phyloP scores from a whole-genome alignment of 2,113 vertebrate species.

The Falco punctatus region DNA sequence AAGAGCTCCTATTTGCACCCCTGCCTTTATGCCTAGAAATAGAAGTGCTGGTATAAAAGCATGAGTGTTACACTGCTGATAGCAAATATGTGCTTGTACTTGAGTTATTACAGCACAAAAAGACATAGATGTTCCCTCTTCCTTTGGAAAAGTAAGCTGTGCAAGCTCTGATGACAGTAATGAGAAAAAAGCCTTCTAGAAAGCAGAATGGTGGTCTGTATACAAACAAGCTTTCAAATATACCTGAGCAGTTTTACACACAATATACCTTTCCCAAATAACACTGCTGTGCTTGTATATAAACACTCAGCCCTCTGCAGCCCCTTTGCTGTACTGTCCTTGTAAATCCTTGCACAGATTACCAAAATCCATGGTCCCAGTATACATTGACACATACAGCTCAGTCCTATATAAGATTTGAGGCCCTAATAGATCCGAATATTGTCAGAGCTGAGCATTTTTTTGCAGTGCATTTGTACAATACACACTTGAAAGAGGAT shows the following conservation, averaged over 20 bases:
- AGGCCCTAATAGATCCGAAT: background rate
- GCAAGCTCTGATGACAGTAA: background rate
- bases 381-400: background rate
- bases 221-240: background rate
- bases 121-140: background rate
- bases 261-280: background rate
- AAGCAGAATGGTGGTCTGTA: background rate
- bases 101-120: background rate
- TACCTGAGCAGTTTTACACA: background rate
- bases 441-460: background rate
- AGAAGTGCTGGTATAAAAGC: background rate
- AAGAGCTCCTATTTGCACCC: background rate
- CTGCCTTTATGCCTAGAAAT: background rate
- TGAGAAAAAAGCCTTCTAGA: background rate
- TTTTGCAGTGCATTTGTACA: background rate
- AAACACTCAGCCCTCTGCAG: background rate
- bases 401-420: background rate
- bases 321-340: background rate
- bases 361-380: background rate
- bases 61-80: background rate
- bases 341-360: background rate
- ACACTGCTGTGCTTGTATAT: background rate
- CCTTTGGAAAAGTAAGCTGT: background rate
- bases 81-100: background rate
- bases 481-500: background rate